Evolutionary conservation across 2,113 vertebrate species (phyloP), one percentile per base, ranked within the genome.

Genomic region (Strigops habroptila): DNA sequence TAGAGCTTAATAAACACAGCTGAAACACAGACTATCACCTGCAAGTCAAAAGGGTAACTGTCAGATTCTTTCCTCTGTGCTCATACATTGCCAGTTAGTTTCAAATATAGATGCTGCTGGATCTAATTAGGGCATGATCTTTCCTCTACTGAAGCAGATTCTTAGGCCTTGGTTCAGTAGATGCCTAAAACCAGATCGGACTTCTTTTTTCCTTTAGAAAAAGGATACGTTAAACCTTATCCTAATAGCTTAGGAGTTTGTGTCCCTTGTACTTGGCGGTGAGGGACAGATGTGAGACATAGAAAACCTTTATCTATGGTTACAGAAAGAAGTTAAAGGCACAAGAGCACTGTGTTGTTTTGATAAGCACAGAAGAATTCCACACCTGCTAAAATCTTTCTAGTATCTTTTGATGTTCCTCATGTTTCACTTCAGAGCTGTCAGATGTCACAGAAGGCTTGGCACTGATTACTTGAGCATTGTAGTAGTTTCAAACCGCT

Each of bases 1-100:
- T 79, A 43, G 67, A 95, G 95, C 65, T 95, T 52, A 43, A 73
- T 78, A 86, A 83, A 55, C 64, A 52, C 22, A 48, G 86, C 80
- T 81, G 93, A 68, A 60, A 6, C 64, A 67, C 33, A 62, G 93
- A 69, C 94, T 91, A 43, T 64, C 94, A 81, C 86, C 91, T 95
- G 49, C 55, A 49, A 74, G 83, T 97, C 85, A 93, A 35, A 75
- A 95, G 83, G 75, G 77, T 81, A 94, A 16, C 90, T 95, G 90
- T 46, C 88, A 96, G 76, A 86, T 94, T 92, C 87, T 67, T 92
- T 60, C 46, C 67, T 48, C 69, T 0, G 6, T 76, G 69, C 88
- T 88, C 77, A 59, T 30, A 24, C 25, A 0, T 6, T 71, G 67
- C 35, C 46, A 33, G 10, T 7, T 68, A 33, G 67, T 75, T 91